Evolutionary conservation across 2,888 invertebrate genomes (phyloP), one percentile per base, ranked within the genome.

Genomic region (Chloroclystis v-ata): DNA sequence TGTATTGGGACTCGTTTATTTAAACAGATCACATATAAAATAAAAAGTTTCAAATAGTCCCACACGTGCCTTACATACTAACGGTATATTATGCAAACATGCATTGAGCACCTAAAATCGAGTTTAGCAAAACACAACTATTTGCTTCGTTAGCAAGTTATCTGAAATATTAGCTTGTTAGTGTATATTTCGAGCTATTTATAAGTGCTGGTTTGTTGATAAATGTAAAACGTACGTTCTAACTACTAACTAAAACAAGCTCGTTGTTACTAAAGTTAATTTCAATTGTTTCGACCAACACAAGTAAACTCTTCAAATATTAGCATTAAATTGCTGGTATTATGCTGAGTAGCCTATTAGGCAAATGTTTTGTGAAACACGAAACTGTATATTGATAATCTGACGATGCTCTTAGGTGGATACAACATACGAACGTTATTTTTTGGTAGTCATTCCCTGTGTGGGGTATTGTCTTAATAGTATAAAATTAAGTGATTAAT

Each of bases 221-320:
- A 40, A 25, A 12, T 37, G 29, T 30, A 11, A 29, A 46, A 46
- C 38, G 10, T 12, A 29, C 43, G 46, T 43, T 43, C 46, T 50
- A 20, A 9, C 33, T 13, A 8, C 33, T 20, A 43, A 50, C 50
- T 50, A 28, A 43, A 43, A 50, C 46, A 35, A 24, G 35, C 39
- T 50, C 38, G 26, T 40, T 30, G 46, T 35, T 38, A 39, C 46
- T 50, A 3, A 42, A 39, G 35, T 46, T 47, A 44, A 47, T 51
- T 52, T 38, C 46, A 56, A 50, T 56, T 43, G 47, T 37, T 41
- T 33, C 20, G 51, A 30, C 33, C 41, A 53, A 46, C 50, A 37
- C 43, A 51, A 49, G 46, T 51, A 39, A 28, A 45, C 26, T 11
- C 28, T 5, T 35, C 20, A 16, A 35, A 10, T 16, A 35, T 40